phyloP scores from a whole-genome alignment of 2,888 invertebrate genomes.

The Lingula anatina region DNA sequence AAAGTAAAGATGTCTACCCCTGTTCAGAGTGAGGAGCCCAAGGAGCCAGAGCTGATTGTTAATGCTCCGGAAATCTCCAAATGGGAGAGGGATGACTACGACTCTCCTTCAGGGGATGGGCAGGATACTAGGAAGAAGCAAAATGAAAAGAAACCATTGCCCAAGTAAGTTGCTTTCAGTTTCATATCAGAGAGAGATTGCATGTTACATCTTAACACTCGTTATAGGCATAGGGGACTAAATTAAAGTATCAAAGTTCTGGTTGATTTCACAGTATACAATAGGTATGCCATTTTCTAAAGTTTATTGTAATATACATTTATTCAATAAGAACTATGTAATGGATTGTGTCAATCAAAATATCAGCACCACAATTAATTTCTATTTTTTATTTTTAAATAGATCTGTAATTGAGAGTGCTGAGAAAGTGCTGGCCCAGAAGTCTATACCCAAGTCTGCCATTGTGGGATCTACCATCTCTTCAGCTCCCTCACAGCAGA shows the following conservation, averaged over 20 bases:
- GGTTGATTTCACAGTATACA: no score
- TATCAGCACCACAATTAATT: neutral
- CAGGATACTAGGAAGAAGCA: no score
- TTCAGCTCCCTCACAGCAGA: conserved; percentile 6
- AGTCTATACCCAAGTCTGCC: conserved; percentile 76
- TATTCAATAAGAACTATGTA: no score
- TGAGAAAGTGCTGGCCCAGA: conserved; percentile 86
- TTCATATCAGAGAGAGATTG: no score
- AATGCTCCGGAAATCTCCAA: conserved; percentile 71
- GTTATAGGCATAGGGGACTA: no score
- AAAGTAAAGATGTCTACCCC: no score
- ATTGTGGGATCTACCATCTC: conserved; percentile 25
- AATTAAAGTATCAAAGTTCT: no score
- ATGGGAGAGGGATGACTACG: conserved; percentile 74
- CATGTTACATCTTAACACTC: no score
- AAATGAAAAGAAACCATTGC: conserved; percentile 62
- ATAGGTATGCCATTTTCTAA: no score
- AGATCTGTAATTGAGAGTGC: conserved; percentile 74
- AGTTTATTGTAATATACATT: no score
- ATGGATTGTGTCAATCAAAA: no score
- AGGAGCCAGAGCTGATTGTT: conserved; percentile 27
- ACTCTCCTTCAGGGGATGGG: no score
- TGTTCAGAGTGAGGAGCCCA: conserved; percentile 18
- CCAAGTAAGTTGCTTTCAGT: conserved; percentile 61
- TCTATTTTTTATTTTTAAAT: conserved; percentile 7